Conservation (phyloP, 2,797 vertebrate species). For the Parauchenoglanis ngamensis region DNA sequence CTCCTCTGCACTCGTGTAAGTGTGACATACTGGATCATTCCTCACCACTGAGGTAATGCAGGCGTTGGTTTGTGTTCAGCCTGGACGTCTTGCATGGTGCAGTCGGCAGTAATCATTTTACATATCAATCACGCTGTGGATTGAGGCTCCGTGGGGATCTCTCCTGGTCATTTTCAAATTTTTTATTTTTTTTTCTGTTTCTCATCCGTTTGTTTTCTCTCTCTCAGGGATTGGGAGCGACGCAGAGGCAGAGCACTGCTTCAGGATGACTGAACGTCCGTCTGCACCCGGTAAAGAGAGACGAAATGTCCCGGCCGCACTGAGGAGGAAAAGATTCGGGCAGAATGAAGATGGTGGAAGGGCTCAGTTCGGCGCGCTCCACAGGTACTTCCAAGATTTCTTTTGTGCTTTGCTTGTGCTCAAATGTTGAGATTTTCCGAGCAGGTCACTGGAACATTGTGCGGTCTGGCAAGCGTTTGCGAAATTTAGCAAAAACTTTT, state of each 20-base stretch:
- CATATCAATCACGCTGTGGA: neutral
- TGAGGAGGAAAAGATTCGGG: slow-evolving; percentile 77
- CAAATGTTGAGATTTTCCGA: neutral
- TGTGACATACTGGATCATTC: slow-evolving; percentile 65
- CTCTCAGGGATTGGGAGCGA: slow-evolving; percentile 86
- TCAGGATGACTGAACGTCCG: slow-evolving; percentile 81
- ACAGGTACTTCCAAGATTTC: slow-evolving; percentile 78
- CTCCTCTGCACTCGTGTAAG: slow-evolving; percentile 48
- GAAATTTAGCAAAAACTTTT: too few relatives aligned
- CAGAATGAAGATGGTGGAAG: slow-evolving; percentile 70
- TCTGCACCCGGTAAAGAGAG: slow-evolving; percentile 67
- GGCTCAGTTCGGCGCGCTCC: slow-evolving; percentile 73
- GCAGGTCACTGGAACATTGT: neutral
- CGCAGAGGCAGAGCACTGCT: slow-evolving; percentile 84
- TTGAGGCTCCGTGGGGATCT: neutral
- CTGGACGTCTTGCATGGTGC: slow-evolving; percentile 10
- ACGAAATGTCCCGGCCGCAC: slow-evolving; percentile 71
- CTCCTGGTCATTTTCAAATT: neutral
- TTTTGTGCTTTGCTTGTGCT: neutral
- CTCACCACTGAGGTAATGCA: slow-evolving; percentile 66
- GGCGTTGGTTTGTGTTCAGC: slow-evolving; percentile 23
- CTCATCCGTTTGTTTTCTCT: neutral
- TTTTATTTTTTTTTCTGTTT: neutral
- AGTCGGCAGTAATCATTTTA: neutral
- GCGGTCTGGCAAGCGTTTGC: neutral